Percentiles rank a stretch among this genome's conserved stretches.
Conservation (phyloP, 2,888 invertebrate species). For the Mythimna impura region DNA sequence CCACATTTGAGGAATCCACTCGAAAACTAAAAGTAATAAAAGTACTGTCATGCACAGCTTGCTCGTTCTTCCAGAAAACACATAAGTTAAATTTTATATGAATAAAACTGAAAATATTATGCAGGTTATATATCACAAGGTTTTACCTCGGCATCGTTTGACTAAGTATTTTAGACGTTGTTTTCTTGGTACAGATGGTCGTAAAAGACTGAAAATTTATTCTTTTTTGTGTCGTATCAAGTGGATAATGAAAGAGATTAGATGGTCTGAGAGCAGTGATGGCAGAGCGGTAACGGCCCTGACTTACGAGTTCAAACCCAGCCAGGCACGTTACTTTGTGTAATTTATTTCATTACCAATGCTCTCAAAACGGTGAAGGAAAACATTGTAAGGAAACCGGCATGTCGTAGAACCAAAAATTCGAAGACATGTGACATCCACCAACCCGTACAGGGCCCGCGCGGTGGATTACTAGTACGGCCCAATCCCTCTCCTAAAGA, state of each 20-base stretch:
- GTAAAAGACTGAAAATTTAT: slow-evolving; percentile 2
- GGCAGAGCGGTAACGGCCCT: too few species aligned
- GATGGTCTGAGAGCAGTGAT: background rate
- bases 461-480: too few species aligned
- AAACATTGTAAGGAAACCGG: too few species aligned
- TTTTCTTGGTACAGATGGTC: slow-evolving; percentile 17
- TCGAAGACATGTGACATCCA: too few species aligned
- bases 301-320: too few species aligned
- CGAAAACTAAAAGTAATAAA: slow-evolving; percentile 62
- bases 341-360: too few species aligned
- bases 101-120: slow-evolving; percentile 62
- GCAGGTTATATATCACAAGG: slow-evolving; percentile 49
- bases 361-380: too few species aligned
- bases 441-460: too few species aligned
- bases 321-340: too few species aligned
- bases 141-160: slow-evolving; percentile 24
- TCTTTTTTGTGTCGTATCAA: background rate
- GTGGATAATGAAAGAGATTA: slow-evolving; percentile 16
- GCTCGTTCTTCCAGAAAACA: slow-evolving; percentile 53
- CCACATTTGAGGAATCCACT: slow-evolving; percentile 42
- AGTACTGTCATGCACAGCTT: slow-evolving; percentile 58
- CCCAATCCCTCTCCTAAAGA: too few species aligned
- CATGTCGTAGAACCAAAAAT: too few species aligned
- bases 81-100: slow-evolving; percentile 62
- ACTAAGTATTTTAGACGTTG: slow-evolving; percentile 46